phyloP scores from a whole-genome alignment of 2,797 vertebrate species.

The Distichodus sexfasciatus region DNA sequence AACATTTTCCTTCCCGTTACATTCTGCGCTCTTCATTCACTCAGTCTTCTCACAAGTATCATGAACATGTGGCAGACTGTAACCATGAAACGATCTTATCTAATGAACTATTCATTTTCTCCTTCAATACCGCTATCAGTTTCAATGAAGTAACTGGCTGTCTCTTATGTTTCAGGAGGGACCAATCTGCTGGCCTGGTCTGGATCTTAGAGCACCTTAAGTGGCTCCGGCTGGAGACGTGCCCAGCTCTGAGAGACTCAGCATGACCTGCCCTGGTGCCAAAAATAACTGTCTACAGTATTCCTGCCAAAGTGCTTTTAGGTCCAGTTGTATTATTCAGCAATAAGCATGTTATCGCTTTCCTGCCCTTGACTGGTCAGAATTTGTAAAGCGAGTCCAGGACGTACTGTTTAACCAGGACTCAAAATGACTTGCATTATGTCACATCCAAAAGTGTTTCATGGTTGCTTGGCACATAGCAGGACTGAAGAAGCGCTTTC shows the following conservation, averaged over 20 bases:
- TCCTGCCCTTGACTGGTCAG: background rate
- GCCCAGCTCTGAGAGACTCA: constrained; percentile 41
- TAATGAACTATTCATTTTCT: background rate
- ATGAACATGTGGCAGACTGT: too few relatives aligned
- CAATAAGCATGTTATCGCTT: constrained; percentile 18
- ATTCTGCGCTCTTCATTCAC: too few relatives aligned
- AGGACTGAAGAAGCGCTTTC: background rate
- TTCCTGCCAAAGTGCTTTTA: constrained; percentile 35
- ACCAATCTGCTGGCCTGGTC: background rate
- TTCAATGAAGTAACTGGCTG: background rate
- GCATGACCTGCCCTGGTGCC: constrained; percentile 30
- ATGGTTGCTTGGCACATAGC: background rate
- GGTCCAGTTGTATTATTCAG: constrained; percentile 27
- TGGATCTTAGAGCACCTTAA: background rate
- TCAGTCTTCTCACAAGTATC: too few relatives aligned
- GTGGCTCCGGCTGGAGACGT: constrained; percentile 37
- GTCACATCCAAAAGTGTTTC: background rate
- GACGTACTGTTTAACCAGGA: background rate
- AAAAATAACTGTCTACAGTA: constrained; percentile 36
- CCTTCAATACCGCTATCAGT: too few relatives aligned
- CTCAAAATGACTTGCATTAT: background rate
- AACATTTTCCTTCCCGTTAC: too few relatives aligned
- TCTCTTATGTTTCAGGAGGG: constrained; percentile 21
- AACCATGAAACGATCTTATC: too few relatives aligned
- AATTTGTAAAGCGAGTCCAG: background rate